Base-by-base conservation (phyloP, 2,888 invertebrate genomes). In the Incurvaria masculella region DNA sequence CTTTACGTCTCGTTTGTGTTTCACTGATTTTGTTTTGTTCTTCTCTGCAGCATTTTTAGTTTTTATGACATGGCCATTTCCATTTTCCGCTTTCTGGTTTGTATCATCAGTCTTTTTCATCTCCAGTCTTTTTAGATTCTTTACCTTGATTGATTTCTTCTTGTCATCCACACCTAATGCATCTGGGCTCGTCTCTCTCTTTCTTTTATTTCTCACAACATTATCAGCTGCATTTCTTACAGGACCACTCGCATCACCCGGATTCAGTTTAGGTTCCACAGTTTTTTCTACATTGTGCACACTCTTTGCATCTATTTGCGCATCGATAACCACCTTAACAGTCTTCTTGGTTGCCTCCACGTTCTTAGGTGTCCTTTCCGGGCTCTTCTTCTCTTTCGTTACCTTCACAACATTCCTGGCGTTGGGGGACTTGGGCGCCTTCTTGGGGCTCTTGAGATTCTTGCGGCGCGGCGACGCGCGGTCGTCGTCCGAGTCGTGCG, bases 371-470 rank as follows among this genome's bases (percentile, higher is more conserved):
- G 33, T 39, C 48, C 47, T 63, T 64, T 3, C 52, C 39, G 6
- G 59, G 49, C 66, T 72, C 21, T 68, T 75, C 56, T 70, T 79
- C 56, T 65, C 76, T 55, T 72, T 72, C 19, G 68, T 74, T 47
- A 70, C 80, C 66, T 64, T 80, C 44, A 58, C 52, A 39, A 51
- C 57, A 49, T 50, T 71, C 57, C 69, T 81, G 61, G 48, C 63
- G 48, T 63, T 80, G 52, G 63, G 81, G 40, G 62, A 80, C 61
- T 68, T 80, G 56, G 65, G 57, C 59, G 66, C 69, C 4, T 58
- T 74, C 75, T 52, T 66, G 69, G 1, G 69, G 46, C 68, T 62
- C 59, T 69, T 68, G n/a, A 33, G 18, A 27, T 27, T 33, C 21
- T 45, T 44, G 44, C 17, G 39, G 11, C n/a, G 45, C n/a, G 70